phyloP scores from a whole-genome alignment of 2,797 vertebrate species.

The Mus spretus region DNA sequence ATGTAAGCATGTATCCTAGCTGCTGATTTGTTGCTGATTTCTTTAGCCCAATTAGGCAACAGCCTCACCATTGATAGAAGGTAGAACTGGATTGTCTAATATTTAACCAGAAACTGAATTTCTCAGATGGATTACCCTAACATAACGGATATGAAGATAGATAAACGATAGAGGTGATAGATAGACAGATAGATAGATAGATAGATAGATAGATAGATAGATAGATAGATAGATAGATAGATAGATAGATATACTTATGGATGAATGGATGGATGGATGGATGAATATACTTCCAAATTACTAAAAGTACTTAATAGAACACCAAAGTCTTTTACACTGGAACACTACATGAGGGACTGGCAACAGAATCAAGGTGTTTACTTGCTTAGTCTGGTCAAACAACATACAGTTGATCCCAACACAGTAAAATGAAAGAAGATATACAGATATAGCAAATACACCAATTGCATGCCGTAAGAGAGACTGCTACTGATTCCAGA shows the following conservation, averaged over 20 bases:
- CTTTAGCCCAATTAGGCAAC: background rate
- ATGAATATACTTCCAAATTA: background rate
- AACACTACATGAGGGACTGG: background rate
- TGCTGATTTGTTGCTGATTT: background rate
- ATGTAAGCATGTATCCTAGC: background rate
- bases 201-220: background rate
- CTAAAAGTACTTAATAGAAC: background rate
- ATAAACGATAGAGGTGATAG: background rate
- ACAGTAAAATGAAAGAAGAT: background rate
- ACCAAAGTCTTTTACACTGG: background rate
- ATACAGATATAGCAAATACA: background rate
- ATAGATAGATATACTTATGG: too few relatives aligned
- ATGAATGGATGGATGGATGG: background rate
- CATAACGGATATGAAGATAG: background rate
- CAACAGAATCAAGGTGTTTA: background rate
- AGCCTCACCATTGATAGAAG: background rate
- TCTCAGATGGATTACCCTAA: background rate
- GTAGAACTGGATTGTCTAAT: background rate
- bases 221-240: background rate
- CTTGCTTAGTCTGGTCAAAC: background rate
- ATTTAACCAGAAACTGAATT: background rate
- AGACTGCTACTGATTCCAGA: background rate
- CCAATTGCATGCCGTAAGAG: background rate
- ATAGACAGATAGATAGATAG: background rate
- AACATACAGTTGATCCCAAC: background rate